A percentile compares a stretch with the other conserved stretches of the same genome.
These are phyloP conservation scores for Magallana angulata DNA, from an alignment of 1,140 invertebrate genomes.

Conservation along the genomic window DNA sequence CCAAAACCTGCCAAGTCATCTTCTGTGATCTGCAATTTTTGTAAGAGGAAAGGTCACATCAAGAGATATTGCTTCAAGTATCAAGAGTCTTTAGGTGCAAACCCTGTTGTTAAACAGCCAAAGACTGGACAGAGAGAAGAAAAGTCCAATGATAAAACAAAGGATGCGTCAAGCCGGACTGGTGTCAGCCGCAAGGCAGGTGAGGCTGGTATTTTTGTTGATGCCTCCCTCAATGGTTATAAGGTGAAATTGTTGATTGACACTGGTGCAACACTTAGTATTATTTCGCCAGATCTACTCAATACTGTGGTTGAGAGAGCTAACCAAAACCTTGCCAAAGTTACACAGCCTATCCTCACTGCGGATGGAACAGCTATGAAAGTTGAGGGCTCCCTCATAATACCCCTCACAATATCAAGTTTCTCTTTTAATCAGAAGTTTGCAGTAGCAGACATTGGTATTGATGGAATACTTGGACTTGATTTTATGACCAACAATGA, in stretches of 20 bases:
- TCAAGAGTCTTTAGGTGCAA: not conserved
- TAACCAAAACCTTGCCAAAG: not conserved
- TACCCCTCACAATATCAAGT: not conserved
- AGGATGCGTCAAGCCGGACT: not conserved
- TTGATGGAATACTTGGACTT: not conserved
- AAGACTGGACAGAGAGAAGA: not conserved
- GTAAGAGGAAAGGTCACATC: not conserved
- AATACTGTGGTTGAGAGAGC: not conserved
- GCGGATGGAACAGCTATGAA: not conserved
- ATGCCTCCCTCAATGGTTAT: constrained; percentile 5
- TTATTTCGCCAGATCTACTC: constrained; percentile 20
- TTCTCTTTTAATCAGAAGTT: not conserved
- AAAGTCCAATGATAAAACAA: not conserved
- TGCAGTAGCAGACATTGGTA: constrained; percentile 4
- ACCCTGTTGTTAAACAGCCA: not conserved
- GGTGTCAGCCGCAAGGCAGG: not conserved
- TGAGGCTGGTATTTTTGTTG: constrained; percentile 37
- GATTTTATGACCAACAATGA: constrained; percentile 15
- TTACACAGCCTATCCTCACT: not conserved
- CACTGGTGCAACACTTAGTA: constrained; percentile 39
- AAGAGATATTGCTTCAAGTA: constrained; percentile 10
- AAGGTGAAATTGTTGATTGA: constrained; percentile 26
- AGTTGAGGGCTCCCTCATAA: not conserved
- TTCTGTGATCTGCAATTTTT: not conserved
- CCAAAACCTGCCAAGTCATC: not conserved